Evolutionary conservation across 2,797 vertebrate genomes (phyloP).

Genomic region (Hybognathus amarus): DNA sequence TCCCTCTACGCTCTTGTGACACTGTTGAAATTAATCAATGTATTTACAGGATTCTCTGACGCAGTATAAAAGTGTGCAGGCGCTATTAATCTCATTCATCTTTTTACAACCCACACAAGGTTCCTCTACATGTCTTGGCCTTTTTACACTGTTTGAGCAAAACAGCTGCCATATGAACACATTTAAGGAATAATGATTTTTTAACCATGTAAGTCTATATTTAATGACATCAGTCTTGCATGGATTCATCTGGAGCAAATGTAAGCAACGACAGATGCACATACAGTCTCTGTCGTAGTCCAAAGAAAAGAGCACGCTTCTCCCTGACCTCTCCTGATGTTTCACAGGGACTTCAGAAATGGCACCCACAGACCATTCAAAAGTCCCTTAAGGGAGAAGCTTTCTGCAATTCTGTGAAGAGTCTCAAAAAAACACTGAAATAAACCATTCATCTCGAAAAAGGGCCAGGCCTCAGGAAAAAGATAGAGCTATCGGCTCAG

Average conservation of each 20-base stretch:
- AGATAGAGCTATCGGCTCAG: slow-evolving; percentile 45
- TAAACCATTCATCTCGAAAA: slow-evolving; percentile 34
- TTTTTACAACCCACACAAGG: not conserved
- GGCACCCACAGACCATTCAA: slow-evolving; percentile 27
- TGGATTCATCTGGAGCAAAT: not conserved
- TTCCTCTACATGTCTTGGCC: not conserved
- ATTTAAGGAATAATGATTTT: not conserved
- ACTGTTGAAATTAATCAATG: not conserved
- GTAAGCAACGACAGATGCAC: not conserved
- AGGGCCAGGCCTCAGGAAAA: slow-evolving; percentile 50
- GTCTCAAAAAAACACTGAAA: slow-evolving; percentile 29
- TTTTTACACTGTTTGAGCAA: slow-evolving; percentile 17
- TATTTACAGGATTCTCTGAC: not conserved
- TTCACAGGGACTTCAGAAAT: slow-evolving; percentile 23
- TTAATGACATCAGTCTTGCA: slow-evolving; percentile 12
- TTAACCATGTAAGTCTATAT: not conserved
- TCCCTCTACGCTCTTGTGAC: not conserved
- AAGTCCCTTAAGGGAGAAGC: not conserved
- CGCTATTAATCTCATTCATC: not conserved
- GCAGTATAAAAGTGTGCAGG: not conserved
- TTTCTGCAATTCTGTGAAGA: slow-evolving; percentile 28
- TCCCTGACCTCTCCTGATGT: slow-evolving; percentile 15
- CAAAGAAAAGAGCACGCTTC: not conserved
- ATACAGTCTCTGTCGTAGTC: not conserved
- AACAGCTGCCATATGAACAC: not conserved